Conservation (phyloP, 2,113 vertebrate genomes). For the Brachirus orientalis region DNA sequence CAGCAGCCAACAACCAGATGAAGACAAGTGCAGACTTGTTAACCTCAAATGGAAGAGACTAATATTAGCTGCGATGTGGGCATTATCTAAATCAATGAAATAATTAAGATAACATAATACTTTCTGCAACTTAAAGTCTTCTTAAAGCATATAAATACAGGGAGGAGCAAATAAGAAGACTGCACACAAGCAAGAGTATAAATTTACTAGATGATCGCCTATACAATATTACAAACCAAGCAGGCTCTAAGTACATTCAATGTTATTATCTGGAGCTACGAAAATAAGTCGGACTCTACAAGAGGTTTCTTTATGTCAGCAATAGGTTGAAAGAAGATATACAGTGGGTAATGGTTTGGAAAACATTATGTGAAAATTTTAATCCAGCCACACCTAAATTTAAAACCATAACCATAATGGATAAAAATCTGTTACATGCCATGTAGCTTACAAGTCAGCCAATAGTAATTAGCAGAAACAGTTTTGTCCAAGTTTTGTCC, state of each 20-base stretch:
- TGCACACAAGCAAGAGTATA: constrained; percentile 43
- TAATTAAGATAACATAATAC: constrained; percentile 19
- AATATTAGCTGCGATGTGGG: constrained; percentile 17
- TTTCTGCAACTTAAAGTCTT: too few species aligned
- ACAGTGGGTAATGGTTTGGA: constrained; percentile 27
- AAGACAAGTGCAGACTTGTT: constrained; percentile 16
- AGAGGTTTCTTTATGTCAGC: constrained; percentile 43
- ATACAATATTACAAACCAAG: constrained; percentile 42
- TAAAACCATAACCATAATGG: too few species aligned
- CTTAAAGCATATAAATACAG: constrained; percentile 46
- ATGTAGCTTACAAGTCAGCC: constrained; percentile 21
- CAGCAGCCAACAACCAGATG: constrained; percentile 43
- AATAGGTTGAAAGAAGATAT: constrained; percentile 39
- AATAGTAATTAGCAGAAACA: not conserved
- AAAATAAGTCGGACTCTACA: constrained; percentile 65
- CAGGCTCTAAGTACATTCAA: constrained; percentile 70
- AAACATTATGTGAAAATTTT: constrained; percentile 11
- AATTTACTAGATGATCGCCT: constrained; percentile 45
- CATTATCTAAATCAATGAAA: constrained; percentile 10
- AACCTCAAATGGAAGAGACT: not conserved
- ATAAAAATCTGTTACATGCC: constrained; percentile 20
- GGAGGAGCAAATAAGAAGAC: constrained; percentile 18
- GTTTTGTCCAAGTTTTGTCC: constrained; percentile 10
- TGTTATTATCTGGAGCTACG: constrained; percentile 54
- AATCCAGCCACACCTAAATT: constrained; percentile 7